Evolutionary conservation across 2,888 invertebrate species (phyloP), one percentile per base, ranked within the genome.

Genomic region (Orchesellides sinensis): DNA sequence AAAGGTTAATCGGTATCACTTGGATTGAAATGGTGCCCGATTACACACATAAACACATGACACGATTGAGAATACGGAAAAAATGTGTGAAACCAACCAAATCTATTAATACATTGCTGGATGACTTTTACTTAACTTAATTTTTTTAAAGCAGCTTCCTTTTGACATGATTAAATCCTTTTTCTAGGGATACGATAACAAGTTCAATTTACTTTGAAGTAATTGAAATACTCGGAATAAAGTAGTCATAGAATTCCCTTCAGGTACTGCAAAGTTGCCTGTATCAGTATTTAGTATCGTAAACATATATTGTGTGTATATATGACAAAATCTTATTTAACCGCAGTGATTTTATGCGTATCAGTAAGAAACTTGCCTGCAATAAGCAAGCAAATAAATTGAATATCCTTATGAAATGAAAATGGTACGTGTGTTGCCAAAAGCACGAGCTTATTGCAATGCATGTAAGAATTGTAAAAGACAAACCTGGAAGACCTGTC

Each of bases 351-450:
- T 2, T 40, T 40, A 8, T 2, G 40, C 40, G n/a, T 40, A 21
- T 54, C 8, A 54, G 23, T 29, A 32, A 14, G 32, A 17, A 59
- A 59, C 59, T 29, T 32, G 32, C 59, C 32, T 17, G 17, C 59
- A 59, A 65, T 45, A 40, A 45, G 40, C 65, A 40, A 19, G 17
- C 23, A 45, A 65, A 65, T 65, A 45, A 45, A 65, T 65, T 25
- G 12, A 65, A 40, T 65, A 23, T 65, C 61, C 61, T 6, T 27
- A 29, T 29, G 12, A 65, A 65, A 65, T 65, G 35, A 65, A 40
- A 40, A 23, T 65, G 40, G 40, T 65, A 40, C 45, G 19, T 35
- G 40, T 21, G 65, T 65, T 65, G 65, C 25, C 45, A 61, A 19
- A 29, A 61, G 19, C 21, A 29, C 61, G 19, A 2, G 56, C 4